Conservation (phyloP, 2,113 vertebrate genomes). For the Brachionichthys hirsutus region DNA sequence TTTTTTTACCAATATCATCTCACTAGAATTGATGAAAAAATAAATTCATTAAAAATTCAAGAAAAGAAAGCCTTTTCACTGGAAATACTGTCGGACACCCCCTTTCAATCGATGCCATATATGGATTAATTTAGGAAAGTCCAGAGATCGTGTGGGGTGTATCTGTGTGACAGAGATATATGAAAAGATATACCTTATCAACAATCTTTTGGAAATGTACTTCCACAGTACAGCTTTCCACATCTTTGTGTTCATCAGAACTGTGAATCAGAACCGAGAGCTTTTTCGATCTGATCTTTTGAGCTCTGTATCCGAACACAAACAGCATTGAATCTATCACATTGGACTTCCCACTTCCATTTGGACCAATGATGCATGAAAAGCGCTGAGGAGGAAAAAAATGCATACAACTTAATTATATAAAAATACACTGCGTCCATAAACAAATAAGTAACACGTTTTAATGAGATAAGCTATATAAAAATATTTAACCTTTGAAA, state of each 20-base stretch:
- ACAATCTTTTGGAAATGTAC: constrained; percentile 98
- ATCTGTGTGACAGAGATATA: constrained; percentile 19
- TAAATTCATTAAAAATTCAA: constrained; percentile 18
- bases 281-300: constrained; percentile 99
- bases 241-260: constrained; percentile 88
- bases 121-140: constrained; percentile 9
- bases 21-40: constrained; percentile 1
- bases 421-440: constrained; percentile 13
- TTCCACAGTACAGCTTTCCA: constrained; percentile 94
- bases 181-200: constrained; percentile 86
- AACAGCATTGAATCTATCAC: constrained; percentile 99
- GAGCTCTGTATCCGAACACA: constrained; percentile 97
- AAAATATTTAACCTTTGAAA: constrained; percentile 9
- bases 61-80: not conserved
- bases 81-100: not conserved
- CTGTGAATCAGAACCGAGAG: constrained; percentile 95
- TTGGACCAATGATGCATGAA: constrained; percentile 97
- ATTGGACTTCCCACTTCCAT: constrained; percentile 98
- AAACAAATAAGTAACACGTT: constrained; percentile 3
- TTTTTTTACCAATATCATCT: constrained; percentile 22
- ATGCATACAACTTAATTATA: constrained; percentile 16
- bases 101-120: not conserved
- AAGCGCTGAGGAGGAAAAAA: constrained; percentile 83
- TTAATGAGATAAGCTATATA: not conserved
- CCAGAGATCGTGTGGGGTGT: constrained; percentile 8